phyloP scores from a whole-genome alignment of 2,113 vertebrate species.

The Paraplagusia blochii region DNA sequence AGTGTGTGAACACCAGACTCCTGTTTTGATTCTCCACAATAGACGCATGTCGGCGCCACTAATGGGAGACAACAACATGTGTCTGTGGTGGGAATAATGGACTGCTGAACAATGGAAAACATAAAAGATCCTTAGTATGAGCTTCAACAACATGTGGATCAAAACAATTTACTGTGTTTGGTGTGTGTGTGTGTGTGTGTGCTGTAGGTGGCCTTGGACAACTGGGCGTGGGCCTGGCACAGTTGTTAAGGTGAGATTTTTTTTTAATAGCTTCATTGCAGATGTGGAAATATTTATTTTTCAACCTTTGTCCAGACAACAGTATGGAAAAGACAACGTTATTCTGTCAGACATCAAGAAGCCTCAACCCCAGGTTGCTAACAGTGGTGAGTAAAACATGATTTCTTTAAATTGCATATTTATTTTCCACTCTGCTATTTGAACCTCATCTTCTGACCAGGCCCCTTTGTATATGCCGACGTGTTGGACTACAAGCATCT shows the following conservation, averaged over 20 bases:
- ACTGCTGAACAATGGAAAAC: conserved; percentile 1
- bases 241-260: conserved; percentile 69
- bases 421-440: no score
- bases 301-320: conserved; percentile 54
- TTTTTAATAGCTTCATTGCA: background rate
- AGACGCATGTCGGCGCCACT: conserved; percentile 54
- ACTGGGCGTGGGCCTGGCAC: conserved; percentile 74
- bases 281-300: conserved; percentile 8
- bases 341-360: conserved; percentile 80
- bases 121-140: no score
- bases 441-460: conserved; percentile 33
- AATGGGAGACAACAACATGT: conserved; percentile 23
- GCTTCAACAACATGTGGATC: background rate
- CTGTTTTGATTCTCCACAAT: conserved; percentile 62
- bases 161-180: conserved; percentile 14
- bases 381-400: conserved; percentile 61
- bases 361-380: conserved; percentile 65
- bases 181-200: conserved; percentile 16
- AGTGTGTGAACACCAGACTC: conserved; percentile 24
- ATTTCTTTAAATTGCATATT: background rate
- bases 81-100: conserved; percentile 53
- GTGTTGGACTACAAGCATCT: conserved; percentile 77
- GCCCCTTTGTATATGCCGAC: conserved; percentile 77
- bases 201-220: conserved; percentile 75
- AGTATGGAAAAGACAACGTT: conserved; percentile 75